Evolutionary conservation across 2,888 invertebrate species (phyloP).

Genomic region (Eristalis intricaria): DNA sequence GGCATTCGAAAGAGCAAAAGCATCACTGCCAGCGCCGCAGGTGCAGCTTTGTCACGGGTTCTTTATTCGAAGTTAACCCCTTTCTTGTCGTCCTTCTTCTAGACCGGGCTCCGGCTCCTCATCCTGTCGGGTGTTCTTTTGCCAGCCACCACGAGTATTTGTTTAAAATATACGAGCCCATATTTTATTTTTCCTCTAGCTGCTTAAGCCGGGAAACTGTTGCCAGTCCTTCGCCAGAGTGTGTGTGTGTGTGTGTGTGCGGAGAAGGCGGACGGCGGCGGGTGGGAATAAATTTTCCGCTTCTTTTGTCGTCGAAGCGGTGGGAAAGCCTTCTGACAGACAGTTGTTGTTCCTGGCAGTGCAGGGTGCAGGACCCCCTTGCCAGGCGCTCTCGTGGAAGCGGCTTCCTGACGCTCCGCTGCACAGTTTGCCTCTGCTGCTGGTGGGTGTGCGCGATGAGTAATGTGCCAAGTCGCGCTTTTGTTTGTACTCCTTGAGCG

Average conservation of each 20-base stretch:
- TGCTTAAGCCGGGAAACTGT: constrained; percentile 47
- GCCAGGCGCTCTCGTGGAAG: too few relatives aligned
- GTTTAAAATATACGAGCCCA: constrained; percentile 26
- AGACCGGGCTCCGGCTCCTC: not conserved
- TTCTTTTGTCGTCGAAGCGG: constrained; percentile 52
- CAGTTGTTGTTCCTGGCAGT: constrained; percentile 16
- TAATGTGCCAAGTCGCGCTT: constrained; percentile 30
- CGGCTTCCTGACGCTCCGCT: not conserved
- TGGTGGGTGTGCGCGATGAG: constrained; percentile 12
- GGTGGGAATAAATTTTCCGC: constrained; percentile 62
- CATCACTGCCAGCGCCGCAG: constrained; percentile 37
- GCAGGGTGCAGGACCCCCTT: too few relatives aligned
- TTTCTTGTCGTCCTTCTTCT: constrained; percentile 27
- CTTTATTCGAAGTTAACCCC: constrained; percentile 62
- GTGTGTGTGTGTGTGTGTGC: too few relatives aligned
- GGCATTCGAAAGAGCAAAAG: constrained; percentile 60
- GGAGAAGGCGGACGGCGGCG: not conserved
- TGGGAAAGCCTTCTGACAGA: constrained; percentile 45
- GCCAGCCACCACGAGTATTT: constrained; percentile 45
- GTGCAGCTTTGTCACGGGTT: constrained; percentile 48
- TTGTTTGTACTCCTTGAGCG: constrained; percentile 8
- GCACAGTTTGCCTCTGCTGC: not conserved
- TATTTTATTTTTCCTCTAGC: constrained; percentile 16
- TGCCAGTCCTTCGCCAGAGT: constrained; percentile 21
- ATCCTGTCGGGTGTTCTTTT: constrained; percentile 31